Percentiles rank a stretch among this genome's conserved stretches.
Evolutionary conservation across 2,797 vertebrate species (phyloP).

Genomic region (Aulostomus chinensis): DNA sequence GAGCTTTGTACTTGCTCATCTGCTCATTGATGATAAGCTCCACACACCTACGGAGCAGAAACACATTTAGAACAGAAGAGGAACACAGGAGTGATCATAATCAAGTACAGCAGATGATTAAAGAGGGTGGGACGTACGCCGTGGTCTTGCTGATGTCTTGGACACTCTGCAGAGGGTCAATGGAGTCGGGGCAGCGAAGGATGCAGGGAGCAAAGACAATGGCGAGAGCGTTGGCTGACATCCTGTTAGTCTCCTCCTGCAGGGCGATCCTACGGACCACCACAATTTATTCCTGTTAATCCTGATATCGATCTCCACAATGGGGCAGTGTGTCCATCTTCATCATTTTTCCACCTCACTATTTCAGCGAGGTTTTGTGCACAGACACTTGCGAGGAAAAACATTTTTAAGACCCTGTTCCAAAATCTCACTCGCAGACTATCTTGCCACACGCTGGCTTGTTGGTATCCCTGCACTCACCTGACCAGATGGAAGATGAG

Average conservation of each 20-base stretch:
- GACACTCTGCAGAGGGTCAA: slow-evolving; percentile 93
- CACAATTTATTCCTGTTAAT: slow-evolving; percentile 8
- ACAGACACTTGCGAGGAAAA: slow-evolving; percentile 4
- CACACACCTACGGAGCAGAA: slow-evolving; percentile 82
- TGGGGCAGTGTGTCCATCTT: too few relatives aligned
- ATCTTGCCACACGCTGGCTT: too few relatives aligned
- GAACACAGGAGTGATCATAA: too few relatives aligned
- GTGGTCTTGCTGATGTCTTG: slow-evolving; percentile 98
- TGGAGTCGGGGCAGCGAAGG: slow-evolving; percentile 93
- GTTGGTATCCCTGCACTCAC: too few relatives aligned
- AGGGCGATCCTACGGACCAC: slow-evolving; percentile 86
- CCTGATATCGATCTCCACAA: neutral
- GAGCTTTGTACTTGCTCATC: slow-evolving; percentile 95
- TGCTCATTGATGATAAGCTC: slow-evolving; percentile 95
- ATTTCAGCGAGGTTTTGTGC: too few relatives aligned
- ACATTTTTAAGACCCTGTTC: slow-evolving; percentile 3
- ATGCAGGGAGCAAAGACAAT: slow-evolving; percentile 98
- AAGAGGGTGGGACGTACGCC: slow-evolving; percentile 80
- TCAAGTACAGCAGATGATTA: too few relatives aligned
- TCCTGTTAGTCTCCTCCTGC: slow-evolving; percentile 96
- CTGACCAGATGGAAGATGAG: slow-evolving; percentile 98
- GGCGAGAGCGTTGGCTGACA: slow-evolving; percentile 96
- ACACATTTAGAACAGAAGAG: neutral
- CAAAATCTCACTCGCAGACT: neutral
- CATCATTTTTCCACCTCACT: too few relatives aligned